Evolutionary conservation across 2,113 vertebrate species (phyloP), one percentile per base, ranked within the genome.

Genomic region (Chinchilla lanigera): DNA sequence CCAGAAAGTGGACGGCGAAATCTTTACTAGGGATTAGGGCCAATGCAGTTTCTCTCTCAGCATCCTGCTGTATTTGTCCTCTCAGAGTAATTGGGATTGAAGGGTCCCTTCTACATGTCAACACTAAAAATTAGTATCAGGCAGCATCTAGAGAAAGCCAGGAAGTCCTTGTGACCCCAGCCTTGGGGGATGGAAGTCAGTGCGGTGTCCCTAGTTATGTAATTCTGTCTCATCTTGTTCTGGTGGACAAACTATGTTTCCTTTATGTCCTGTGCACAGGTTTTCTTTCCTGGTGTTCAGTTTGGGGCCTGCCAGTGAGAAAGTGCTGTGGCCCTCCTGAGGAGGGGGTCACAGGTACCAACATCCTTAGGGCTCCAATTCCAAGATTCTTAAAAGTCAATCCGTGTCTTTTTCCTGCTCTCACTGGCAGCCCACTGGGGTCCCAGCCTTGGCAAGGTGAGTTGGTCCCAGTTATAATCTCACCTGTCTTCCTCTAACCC

Each of bases 401-500:
- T 28, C n/a, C 10, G 0, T 4, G 16, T 13, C 44, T 33, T 63
- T 35, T 16, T 44, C 35, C 82, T 12, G 0, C 73, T 77, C 24
- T 26, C 52, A 35, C 14, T 0, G 16, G 38, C 60, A 5, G 30
- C 50, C 63, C 0, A 0, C 78, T 9, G 19, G 11, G 20, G 44
- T 52, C 61, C 1, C 7, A 10, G 33, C 65, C 73, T 58, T n/a
- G 52, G 58, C 14, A 0, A 19, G 2, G 0, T 0, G 10, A 92
- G 17, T 22, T 65, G 16, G 1, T 50, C 56, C 84, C 81, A 5
- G 28, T 33, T 5, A 0, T 8, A 17, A 50, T 47, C 84, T 75
- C 71, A n/a, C 75, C 80, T 1, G 30, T 33, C 82, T 61, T 10
- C 77, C 41, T 83, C 77, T n/a, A 77, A 61, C 35, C 35, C 75